These are phyloP conservation scores for Enteromius radiatus DNA, from an alignment of 2,797 vertebrate genomes.

Conservation along the genomic window DNA sequence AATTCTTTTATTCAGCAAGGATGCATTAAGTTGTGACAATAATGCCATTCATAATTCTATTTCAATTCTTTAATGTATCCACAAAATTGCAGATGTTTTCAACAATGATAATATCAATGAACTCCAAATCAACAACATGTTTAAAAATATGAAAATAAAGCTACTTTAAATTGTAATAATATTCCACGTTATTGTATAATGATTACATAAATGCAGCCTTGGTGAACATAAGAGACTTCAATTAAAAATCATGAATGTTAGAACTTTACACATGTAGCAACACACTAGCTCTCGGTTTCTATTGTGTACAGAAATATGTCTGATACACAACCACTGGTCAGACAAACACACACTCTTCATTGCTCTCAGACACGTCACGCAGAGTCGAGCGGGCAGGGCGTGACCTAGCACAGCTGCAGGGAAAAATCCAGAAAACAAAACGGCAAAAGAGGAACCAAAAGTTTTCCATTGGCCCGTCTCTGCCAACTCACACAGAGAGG, in stretches of 20 bases:
- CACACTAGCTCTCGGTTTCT: neutral
- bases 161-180: neutral
- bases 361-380: slow-evolving; percentile 23
- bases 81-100: neutral
- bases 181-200: neutral
- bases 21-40: neutral
- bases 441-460: slow-evolving; percentile 37
- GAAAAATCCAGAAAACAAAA: slow-evolving; percentile 43
- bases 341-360: neutral
- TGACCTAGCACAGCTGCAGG: slow-evolving; percentile 57
- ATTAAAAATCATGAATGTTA: neutral
- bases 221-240: neutral
- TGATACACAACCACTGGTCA: neutral
- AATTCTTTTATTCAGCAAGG: neutral
- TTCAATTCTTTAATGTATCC: neutral
- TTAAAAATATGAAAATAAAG: neutral
- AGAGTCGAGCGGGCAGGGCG: slow-evolving; percentile 37
- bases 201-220: neutral
- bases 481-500: slow-evolving; percentile 51
- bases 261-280: neutral
- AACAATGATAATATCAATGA: neutral
- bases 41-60: neutral
- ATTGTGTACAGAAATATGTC: neutral
- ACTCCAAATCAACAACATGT: neutral
- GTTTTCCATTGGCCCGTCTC: slow-evolving; percentile 47